These are phyloP conservation scores for Neomonachus schauinslandi DNA, from an alignment of 2,113 vertebrate genomes.

Conservation along the genomic window DNA sequence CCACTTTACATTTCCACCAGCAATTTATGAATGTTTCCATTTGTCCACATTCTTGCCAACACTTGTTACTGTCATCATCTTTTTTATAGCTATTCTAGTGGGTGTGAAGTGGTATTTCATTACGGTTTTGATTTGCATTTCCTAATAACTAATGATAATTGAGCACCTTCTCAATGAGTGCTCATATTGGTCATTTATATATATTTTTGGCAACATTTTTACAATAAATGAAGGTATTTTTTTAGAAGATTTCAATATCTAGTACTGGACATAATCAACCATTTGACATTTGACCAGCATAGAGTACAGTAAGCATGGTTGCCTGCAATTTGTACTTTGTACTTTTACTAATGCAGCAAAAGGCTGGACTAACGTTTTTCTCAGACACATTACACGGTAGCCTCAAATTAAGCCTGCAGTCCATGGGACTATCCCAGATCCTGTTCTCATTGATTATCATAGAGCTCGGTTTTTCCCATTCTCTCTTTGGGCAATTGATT, in stretches of 20 bases:
- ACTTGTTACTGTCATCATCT: not conserved
- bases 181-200: not conserved
- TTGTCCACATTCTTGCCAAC: not conserved
- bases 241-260: not conserved
- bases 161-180: not conserved
- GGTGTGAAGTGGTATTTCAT: not conserved
- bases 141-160: not conserved
- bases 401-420: not conserved
- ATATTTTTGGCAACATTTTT: not conserved
- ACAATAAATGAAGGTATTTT: not conserved
- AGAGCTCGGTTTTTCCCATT: not conserved
- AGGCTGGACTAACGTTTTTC: not conserved
- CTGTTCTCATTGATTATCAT: not conserved
- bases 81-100: not conserved
- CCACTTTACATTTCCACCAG: not conserved
- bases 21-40: not conserved
- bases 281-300: not conserved
- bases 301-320: not conserved
- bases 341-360: not conserved
- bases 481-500: not conserved
- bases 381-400: not conserved
- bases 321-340: not conserved
- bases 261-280: too few species aligned
- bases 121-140: not conserved
- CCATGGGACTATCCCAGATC: not conserved